Conservation (phyloP, 2,888 invertebrate genomes). For the Itoplectis maculator region DNA sequence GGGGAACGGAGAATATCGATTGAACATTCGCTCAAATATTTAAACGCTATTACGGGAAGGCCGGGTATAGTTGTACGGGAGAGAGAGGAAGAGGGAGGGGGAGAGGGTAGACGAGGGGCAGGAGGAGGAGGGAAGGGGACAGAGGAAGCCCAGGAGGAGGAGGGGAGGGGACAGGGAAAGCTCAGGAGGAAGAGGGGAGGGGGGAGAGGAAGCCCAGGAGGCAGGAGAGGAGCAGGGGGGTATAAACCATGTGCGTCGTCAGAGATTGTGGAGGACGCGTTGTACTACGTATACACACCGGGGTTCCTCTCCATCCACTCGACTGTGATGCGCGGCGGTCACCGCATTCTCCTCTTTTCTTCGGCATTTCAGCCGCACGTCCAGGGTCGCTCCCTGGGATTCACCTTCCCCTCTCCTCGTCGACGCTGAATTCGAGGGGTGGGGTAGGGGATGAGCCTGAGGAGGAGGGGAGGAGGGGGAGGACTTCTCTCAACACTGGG, state of each 20-base stretch:
- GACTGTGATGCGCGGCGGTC: constrained; percentile 44
- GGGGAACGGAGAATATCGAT: constrained; percentile 79
- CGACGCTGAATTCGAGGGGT: constrained; percentile 30
- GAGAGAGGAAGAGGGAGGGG: neutral
- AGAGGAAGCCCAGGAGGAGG: constrained; percentile 41
- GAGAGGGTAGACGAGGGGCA: too few species aligned
- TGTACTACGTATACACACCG: constrained; percentile 1
- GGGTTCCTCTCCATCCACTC: constrained; percentile 9
- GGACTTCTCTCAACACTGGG: constrained; percentile 3
- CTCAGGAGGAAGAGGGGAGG: constrained; percentile 39
- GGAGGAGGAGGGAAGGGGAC: constrained; percentile 35
- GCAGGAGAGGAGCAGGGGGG: constrained; percentile 20
- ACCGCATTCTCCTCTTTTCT: constrained; percentile 47
- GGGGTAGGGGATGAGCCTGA: neutral
- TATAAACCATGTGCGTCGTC: constrained; percentile 54
- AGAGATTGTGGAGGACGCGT: constrained; percentile 43
- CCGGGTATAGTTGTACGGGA: constrained; percentile 74
- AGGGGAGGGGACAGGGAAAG: constrained; percentile 31
- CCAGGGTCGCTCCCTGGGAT: neutral
- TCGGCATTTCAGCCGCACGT: constrained; percentile 29
- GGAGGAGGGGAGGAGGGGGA: neutral
- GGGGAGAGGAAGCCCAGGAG: constrained; percentile 42
- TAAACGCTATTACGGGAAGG: constrained; percentile 81
- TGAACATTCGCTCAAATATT: constrained; percentile 83
- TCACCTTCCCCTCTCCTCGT: neutral